These are phyloP conservation scores for Acleris literana DNA, from an alignment of 2,888 invertebrate genomes.

Conservation along the genomic window DNA sequence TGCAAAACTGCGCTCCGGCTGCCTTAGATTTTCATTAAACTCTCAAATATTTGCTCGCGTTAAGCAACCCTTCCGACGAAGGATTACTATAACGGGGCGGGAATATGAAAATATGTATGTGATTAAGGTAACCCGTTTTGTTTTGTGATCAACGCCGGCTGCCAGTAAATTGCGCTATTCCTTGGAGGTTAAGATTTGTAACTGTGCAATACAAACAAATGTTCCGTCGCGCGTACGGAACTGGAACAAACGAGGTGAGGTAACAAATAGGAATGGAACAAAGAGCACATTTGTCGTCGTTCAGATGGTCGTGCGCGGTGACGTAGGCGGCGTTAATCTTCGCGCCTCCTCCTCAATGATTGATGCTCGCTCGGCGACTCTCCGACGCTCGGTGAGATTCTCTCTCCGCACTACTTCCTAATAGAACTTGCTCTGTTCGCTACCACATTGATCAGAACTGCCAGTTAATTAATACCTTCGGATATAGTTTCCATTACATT, in stretches of 20 bases:
- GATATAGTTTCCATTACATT: conserved; percentile 54
- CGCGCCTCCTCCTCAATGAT: conserved; percentile 54
- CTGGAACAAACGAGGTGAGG: conserved; percentile 37
- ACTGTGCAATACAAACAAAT: conserved; percentile 56
- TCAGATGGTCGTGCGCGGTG: conserved; percentile 46
- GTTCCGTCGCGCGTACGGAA: conserved; percentile 44
- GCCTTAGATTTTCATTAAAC: conserved; percentile 77
- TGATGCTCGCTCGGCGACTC: conserved; percentile 61
- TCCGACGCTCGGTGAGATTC: conserved; percentile 49
- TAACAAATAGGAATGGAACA: conserved; percentile 40
- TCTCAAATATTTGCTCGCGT: conserved; percentile 73
- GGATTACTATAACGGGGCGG: conserved; percentile 61
- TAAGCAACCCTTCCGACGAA: conserved; percentile 59
- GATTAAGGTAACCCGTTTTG: conserved; percentile 60
- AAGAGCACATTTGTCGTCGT: conserved; percentile 54
- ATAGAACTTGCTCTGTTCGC: conserved; percentile 48
- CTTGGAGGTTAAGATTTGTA: conserved; percentile 39
- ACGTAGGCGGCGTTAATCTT: conserved; percentile 56
- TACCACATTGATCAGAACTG: conserved; percentile 58
- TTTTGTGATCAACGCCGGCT: conserved; percentile 50
- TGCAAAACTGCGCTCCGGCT: conserved; percentile 63
- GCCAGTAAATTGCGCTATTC: conserved; percentile 49
- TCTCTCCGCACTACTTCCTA: conserved; percentile 48
- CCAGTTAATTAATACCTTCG: conserved; percentile 58
- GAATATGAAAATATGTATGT: conserved; percentile 70